These are phyloP conservation scores for Nephrotoma appendiculata DNA, from an alignment of 2,888 invertebrate genomes.

Conservation along the genomic window DNA sequence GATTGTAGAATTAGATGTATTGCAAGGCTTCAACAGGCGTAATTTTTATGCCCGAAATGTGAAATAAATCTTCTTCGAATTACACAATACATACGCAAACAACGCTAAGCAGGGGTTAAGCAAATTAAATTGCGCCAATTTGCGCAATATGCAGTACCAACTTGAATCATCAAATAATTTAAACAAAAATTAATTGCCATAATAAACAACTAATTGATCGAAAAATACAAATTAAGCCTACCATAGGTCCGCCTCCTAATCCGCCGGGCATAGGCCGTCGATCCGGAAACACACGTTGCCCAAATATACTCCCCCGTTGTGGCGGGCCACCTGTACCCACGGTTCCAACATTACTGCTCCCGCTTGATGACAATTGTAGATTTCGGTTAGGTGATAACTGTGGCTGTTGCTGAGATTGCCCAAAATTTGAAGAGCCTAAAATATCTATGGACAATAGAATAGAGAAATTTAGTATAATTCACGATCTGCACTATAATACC, in stretches of 20 bases:
- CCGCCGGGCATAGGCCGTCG: constrained; percentile 46
- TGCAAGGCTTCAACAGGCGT: too few relatives aligned
- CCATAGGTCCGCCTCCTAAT: constrained; percentile 31
- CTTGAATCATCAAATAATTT: not conserved
- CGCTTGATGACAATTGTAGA: constrained; percentile 37
- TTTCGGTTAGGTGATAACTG: constrained; percentile 43
- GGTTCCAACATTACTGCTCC: constrained; percentile 33
- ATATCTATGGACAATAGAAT: constrained; percentile 5
- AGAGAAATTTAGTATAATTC: not conserved
- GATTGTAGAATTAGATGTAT: too few relatives aligned
- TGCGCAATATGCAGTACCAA: not conserved
- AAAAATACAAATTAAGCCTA: constrained; percentile 12
- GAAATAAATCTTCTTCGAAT: too few relatives aligned
- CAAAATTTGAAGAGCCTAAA: constrained; percentile 33
- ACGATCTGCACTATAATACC: not conserved
- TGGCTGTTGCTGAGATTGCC: constrained; percentile 35
- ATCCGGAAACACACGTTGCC: constrained; percentile 66
- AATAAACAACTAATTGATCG: not conserved
- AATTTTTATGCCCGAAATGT: too few relatives aligned
- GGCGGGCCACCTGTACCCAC: constrained; percentile 39
- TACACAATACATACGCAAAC: too few relatives aligned
- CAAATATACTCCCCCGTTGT: constrained; percentile 52
- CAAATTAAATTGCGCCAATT: not conserved
- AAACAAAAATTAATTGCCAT: not conserved
- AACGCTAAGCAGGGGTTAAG: not conserved